Conservation (phyloP, 2,113 vertebrate species). For the Cardinalis cardinalis region DNA sequence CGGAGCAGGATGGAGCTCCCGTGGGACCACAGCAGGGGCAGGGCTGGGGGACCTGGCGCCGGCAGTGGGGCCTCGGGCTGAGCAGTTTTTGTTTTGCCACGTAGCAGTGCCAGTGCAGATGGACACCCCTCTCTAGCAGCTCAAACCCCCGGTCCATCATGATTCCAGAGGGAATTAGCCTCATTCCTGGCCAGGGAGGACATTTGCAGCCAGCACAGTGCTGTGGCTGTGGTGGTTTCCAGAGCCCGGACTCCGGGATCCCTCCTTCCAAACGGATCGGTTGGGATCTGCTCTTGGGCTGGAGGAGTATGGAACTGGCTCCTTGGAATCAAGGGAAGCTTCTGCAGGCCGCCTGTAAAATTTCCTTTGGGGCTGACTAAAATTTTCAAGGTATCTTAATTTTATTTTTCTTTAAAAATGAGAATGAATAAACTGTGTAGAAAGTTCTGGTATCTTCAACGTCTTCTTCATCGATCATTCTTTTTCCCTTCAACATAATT, state of each 20-base stretch:
- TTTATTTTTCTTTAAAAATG: constrained; percentile 38
- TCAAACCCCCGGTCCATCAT: background rate
- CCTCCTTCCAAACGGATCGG: background rate
- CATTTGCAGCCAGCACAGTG: background rate
- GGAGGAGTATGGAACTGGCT: background rate
- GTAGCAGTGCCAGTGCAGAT: background rate
- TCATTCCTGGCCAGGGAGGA: rapidly evolving
- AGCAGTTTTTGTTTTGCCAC: background rate
- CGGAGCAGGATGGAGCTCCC: background rate
- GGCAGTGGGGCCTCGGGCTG: background rate
- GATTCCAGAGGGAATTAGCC: background rate
- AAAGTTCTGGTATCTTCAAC: constrained; percentile 21
- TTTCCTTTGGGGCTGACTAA: background rate
- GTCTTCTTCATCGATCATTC: constrained; percentile 41
- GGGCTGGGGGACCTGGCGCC: background rate
- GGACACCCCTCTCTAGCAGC: background rate
- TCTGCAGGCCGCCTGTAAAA: background rate
- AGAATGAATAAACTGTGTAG: constrained; percentile 28
- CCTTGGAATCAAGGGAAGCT: constrained; percentile 22
- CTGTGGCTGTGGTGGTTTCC: background rate
- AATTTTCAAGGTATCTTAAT: constrained; percentile 33
- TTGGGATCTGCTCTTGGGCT: background rate
- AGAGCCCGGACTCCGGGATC: background rate
- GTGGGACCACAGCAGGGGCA: background rate
- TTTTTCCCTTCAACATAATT: constrained; percentile 43